These are phyloP conservation scores for Guaruba guarouba DNA, from an alignment of 2,113 vertebrate genomes.

Conservation along the genomic window DNA sequence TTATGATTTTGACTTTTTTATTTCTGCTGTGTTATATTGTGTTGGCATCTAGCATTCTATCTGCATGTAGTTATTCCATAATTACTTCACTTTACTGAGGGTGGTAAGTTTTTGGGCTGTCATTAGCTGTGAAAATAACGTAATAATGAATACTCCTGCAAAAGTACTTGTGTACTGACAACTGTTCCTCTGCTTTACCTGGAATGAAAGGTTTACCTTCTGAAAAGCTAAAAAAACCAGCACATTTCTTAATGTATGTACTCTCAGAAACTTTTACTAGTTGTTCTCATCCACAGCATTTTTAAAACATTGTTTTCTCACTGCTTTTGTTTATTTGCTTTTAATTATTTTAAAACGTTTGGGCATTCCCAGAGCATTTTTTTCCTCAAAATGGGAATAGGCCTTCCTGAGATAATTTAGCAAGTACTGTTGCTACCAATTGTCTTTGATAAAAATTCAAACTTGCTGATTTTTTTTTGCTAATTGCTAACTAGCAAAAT, in stretches of 20 bases:
- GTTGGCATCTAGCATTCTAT: background rate
- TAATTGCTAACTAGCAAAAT: background rate
- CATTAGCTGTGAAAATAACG: background rate
- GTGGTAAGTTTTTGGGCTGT: background rate
- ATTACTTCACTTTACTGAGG: background rate
- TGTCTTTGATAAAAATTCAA: background rate
- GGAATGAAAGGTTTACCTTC: slow-evolving; percentile 7
- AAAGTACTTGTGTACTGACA: slow-evolving; percentile 3
- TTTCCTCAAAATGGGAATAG: background rate
- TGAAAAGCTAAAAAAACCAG: background rate
- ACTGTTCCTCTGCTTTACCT: slow-evolving; percentile 5
- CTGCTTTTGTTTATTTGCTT: background rate
- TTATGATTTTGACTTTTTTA: background rate
- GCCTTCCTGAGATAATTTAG: background rate
- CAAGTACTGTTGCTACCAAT: background rate
- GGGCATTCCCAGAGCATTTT: background rate
- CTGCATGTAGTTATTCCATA: background rate
- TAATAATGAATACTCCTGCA: background rate
- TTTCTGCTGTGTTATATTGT: background rate
- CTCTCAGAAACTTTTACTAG: background rate
- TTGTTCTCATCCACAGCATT: background rate
- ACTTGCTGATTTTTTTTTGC: background rate
- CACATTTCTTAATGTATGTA: background rate
- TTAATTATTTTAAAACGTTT: background rate
- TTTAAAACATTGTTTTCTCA: background rate